Evolutionary conservation across 2,888 invertebrate species (phyloP).

Genomic region (Limenitis camilla): DNA sequence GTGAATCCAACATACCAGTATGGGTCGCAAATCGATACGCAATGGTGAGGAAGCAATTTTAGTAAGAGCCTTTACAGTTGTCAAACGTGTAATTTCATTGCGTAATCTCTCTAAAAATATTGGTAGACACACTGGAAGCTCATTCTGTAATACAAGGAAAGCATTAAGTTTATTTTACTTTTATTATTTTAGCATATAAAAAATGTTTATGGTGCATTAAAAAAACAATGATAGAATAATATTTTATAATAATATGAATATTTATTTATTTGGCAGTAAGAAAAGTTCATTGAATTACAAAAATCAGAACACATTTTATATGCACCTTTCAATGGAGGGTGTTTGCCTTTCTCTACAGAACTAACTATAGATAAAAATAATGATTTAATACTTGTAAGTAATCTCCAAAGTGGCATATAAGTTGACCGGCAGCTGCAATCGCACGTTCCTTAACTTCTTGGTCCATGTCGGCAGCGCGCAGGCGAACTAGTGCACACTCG

Average conservation of each 20-base stretch:
- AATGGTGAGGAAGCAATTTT: constrained; percentile 94
- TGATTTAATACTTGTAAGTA: constrained; percentile 71
- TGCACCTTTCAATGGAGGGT: no score
- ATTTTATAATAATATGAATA: no score
- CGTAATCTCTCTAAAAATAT: constrained; percentile 95
- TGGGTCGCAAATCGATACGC: constrained; percentile 86
- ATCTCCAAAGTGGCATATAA: constrained; percentile 94
- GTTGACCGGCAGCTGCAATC: constrained; percentile 96
- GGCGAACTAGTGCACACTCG: constrained; percentile 86
- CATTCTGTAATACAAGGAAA: constrained; percentile 56
- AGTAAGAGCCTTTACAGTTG: constrained; percentile 96
- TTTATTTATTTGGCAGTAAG: no score
- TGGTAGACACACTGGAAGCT: constrained; percentile 90
- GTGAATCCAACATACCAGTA: constrained; percentile 74
- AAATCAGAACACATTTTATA: no score
- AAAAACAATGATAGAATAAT: neutral
- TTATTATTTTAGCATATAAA: no score
- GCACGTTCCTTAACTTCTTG: constrained; percentile 99
- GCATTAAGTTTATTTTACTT: neutral
- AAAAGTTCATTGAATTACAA: no score
- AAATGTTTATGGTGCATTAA: no score
- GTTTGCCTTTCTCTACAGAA: no score
- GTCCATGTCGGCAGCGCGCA: constrained; percentile 97
- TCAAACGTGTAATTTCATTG: constrained; percentile 97
- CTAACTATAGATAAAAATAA: no score